Percentiles rank a stretch among this genome's conserved stretches.
phyloP scores from a whole-genome alignment of 2,797 vertebrate species.

The Hipposideros larvatus region DNA sequence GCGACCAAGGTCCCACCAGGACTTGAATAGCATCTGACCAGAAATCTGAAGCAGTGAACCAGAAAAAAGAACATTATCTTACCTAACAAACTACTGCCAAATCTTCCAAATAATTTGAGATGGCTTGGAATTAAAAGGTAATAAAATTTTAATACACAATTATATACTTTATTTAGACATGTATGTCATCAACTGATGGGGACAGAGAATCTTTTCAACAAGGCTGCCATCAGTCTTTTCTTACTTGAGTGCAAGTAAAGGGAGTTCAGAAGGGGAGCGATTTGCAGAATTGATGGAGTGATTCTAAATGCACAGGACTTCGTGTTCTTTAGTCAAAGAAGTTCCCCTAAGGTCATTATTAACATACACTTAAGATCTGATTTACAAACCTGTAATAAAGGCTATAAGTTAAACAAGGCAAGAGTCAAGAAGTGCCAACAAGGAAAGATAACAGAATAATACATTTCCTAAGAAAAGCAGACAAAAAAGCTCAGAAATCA shows the following conservation, averaged over 20 bases:
- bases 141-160: slow-evolving; percentile 18
- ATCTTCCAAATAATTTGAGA: not conserved
- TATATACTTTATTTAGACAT: not conserved
- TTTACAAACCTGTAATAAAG: not conserved
- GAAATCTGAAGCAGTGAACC: not conserved
- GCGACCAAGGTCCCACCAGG: not conserved
- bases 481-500: not conserved
- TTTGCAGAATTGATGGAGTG: not conserved
- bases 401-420: not conserved
- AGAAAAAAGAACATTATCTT: not conserved
- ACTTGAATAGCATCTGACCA: not conserved
- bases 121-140: not conserved
- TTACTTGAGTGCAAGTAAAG: not conserved
- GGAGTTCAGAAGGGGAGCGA: not conserved
- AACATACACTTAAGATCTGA: not conserved
- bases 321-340: slow-evolving; percentile 4
- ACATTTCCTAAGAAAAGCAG: not conserved
- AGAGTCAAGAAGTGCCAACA: not conserved
- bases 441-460: not conserved
- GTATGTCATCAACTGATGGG: not conserved
- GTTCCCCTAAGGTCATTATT: not conserved
- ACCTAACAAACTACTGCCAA: not conserved
- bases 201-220: not conserved
- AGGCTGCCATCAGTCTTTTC: not conserved
- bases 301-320: not conserved